Conservation (phyloP, 2,113 vertebrate species). For the Ardeotis arabs region DNA sequence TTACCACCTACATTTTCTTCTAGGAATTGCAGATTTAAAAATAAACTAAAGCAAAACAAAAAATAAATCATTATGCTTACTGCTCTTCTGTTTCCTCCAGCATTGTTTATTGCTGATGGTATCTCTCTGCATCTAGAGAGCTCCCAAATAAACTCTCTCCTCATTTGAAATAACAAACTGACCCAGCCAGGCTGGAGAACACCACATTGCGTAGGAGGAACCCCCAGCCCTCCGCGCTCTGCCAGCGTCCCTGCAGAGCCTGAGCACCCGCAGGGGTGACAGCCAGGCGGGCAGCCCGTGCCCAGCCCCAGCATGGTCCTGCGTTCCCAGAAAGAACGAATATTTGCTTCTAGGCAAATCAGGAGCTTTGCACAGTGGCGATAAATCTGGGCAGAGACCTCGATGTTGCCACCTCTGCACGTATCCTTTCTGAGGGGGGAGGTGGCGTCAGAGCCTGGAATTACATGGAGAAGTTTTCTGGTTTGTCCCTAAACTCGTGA, state of each 20-base stretch:
- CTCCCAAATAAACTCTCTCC: not conserved
- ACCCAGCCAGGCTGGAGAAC: not conserved
- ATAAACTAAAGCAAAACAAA: not conserved
- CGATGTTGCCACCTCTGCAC: not conserved
- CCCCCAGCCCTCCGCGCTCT: not conserved
- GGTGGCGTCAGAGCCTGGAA: not conserved
- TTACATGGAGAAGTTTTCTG: rapidly evolving
- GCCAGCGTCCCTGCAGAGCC: not conserved
- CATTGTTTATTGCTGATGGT: not conserved
- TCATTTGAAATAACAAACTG: not conserved
- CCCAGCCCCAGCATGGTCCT: not conserved
- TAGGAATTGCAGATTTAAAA: not conserved
- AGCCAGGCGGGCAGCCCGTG: not conserved
- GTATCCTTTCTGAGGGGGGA: not conserved
- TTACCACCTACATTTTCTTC: not conserved
- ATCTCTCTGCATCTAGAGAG: not conserved
- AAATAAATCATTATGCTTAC: not conserved
- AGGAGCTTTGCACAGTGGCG: not conserved
- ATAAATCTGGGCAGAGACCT: not conserved
- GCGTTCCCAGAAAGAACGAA: not conserved
- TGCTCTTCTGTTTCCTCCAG: not conserved
- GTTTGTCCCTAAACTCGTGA: not conserved
- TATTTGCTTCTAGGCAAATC: not conserved
- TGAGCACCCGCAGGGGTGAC: not conserved
- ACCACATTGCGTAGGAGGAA: not conserved